Conservation (phyloP, 2,113 vertebrate species). For the Nerophis ophidion region DNA sequence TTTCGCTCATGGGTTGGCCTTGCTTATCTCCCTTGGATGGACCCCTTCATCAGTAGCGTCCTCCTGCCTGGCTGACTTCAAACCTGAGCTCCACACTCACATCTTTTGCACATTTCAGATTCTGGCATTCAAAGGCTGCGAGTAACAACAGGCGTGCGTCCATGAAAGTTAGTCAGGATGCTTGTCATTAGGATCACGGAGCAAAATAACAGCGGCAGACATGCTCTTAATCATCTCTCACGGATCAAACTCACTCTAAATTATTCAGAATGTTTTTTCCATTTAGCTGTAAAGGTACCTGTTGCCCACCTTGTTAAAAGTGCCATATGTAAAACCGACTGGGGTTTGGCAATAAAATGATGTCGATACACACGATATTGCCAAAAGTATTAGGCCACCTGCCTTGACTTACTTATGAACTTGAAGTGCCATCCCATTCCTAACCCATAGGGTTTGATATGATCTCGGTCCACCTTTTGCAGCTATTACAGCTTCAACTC, state of each 20-base stretch:
- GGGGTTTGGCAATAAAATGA: too few species aligned
- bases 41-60: slow-evolving; percentile 43
- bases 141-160: slow-evolving; percentile 6
- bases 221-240: neutral
- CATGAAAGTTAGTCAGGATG: slow-evolving; percentile 22
- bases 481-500: too few species aligned
- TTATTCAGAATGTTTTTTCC: neutral
- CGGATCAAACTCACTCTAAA: neutral
- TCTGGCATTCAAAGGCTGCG: slow-evolving; percentile 1
- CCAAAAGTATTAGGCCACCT: too few species aligned
- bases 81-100: slow-evolving; percentile 41
- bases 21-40: slow-evolving; percentile 33
- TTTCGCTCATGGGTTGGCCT: slow-evolving; percentile 16
- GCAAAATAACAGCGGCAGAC: neutral
- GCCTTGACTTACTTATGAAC: too few species aligned
- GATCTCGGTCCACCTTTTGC: too few species aligned
- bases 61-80: slow-evolving; percentile 34
- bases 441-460: too few species aligned
- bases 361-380: too few species aligned
- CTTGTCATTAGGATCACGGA: slow-evolving; percentile 2
- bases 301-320: too few species aligned
- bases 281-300: neutral
- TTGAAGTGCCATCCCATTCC: too few species aligned
- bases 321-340: too few species aligned
- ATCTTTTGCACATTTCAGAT: neutral